These are phyloP conservation scores for Ryuthela nishihirai DNA, from an alignment of 2,888 invertebrate genomes.

Conservation along the genomic window DNA sequence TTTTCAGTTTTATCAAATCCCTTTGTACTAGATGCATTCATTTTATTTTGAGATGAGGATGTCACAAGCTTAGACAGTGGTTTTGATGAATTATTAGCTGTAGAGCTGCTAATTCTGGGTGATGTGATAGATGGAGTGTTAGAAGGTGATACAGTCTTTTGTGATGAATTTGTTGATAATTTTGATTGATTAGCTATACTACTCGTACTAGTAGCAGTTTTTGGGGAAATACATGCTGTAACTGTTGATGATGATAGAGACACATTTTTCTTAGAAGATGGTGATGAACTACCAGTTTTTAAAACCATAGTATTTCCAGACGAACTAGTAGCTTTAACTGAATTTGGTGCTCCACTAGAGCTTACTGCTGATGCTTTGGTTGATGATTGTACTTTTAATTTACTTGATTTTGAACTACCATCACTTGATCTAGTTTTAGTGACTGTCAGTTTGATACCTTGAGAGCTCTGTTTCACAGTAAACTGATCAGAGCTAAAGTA, in stretches of 20 bases:
- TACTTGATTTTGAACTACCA: constrained; percentile 33
- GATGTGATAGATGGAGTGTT: constrained; percentile 12
- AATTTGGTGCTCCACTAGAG: constrained; percentile 10
- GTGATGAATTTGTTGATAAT: constrained; percentile 12
- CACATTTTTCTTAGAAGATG: constrained; percentile 23
- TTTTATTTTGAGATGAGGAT: constrained; percentile 20
- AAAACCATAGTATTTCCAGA: constrained; percentile 13
- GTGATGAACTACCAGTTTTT: constrained; percentile 20
- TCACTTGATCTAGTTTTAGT: constrained; percentile 64
- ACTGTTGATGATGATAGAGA: constrained; percentile 17
- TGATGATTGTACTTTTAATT: constrained; percentile 27
- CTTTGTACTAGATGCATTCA: constrained; percentile 11
- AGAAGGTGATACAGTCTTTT: constrained; percentile 29
- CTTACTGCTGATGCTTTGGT: constrained; percentile 17
- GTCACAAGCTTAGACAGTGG: constrained; percentile 11
- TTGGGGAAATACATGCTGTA: constrained; percentile 9
- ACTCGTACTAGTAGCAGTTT: constrained; percentile 10
- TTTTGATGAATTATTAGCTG: constrained; percentile 23
- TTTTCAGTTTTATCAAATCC: constrained; percentile 25
- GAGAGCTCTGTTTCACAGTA: constrained; percentile 82
- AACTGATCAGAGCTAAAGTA: constrained; percentile 54
- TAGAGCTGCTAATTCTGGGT: constrained; percentile 24
- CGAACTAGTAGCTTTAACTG: constrained; percentile 15
- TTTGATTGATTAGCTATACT: constrained; percentile 13
- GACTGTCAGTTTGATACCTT: constrained; percentile 86